Base-by-base conservation (phyloP, 1,140 invertebrate species). In the Branchinecta lindahli region DNA sequence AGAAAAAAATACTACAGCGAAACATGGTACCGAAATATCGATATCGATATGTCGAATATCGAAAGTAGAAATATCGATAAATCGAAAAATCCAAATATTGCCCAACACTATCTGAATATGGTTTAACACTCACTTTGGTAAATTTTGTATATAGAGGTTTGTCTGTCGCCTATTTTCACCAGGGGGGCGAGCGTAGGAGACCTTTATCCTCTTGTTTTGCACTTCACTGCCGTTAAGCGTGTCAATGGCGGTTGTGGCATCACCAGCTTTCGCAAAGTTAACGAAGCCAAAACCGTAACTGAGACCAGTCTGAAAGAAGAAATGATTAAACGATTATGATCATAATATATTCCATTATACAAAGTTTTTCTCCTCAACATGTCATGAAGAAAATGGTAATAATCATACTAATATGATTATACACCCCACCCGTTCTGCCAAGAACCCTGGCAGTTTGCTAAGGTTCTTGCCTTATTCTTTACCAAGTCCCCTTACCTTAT, bases 221-320 rank as follows among this genome's bases (percentile, higher is more conserved):
- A 94, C 84, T 77, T 91, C 87, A 72, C 91, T 85, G 33, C 93
- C 92, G 80, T 96, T 95, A 71, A 96, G 83, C 8, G 87, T 86
- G 73, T 86, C 84, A 72, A 96, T 94, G 45, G 94, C 94, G 74
- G 86, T 84, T 52, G 85, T 80, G 33, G 93, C 93, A 82, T 94
- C 91, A 77, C 90, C 87, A 72, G 88, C 85, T 73, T 85, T 86
- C 44, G 85, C 82, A 79, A 91, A 97, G 78, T 96, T 94, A 18
- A 96, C 92, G 82, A 97, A 97, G 20, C 92, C 94, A 81, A 95
- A 97, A n/a, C 94, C 94, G 79, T 92, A 96, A 79, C 91, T 94
- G 79, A 96, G 96, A 44, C 91, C 91, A 80, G 92, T 94, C 84
- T 91, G 80, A 67, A 83, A 80, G 74, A 72, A 71, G 73, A 74